Evolutionary conservation across 1,140 invertebrate genomes (phyloP).

Genomic region (Nixonia krombeini): DNA sequence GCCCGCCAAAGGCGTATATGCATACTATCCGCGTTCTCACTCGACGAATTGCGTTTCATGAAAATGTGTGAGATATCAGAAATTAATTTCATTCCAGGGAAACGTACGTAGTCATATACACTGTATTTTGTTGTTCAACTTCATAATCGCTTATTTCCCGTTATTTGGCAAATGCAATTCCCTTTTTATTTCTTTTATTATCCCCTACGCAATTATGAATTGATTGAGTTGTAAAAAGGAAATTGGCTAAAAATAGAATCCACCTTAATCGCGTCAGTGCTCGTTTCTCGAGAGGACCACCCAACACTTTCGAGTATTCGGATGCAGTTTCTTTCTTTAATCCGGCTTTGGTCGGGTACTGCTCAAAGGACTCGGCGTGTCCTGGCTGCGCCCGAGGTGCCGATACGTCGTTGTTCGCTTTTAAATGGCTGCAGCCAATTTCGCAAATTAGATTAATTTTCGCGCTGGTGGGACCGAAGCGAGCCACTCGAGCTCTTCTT

Average conservation of each 20-base stretch:
- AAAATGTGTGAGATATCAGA: too few species aligned
- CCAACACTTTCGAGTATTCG: not conserved
- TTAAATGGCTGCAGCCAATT: constrained; percentile 19
- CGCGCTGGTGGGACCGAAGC: constrained; percentile 5
- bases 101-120: too few species aligned
- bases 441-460: constrained; percentile 27
- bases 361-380: not conserved
- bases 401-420: constrained; percentile 6
- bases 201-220: not conserved
- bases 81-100: too few species aligned
- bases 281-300: not conserved
- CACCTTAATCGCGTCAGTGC: too few species aligned
- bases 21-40: too few species aligned
- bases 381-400: constrained; percentile 1
- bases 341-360: not conserved
- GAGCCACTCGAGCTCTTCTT: constrained; percentile 11
- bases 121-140: too few species aligned
- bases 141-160: not conserved
- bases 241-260: not conserved
- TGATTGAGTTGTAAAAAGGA: not conserved
- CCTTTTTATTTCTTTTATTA: too few species aligned
- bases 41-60: too few species aligned
- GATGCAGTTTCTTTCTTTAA: not conserved
- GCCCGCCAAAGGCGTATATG: too few species aligned
- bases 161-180: too few species aligned